Base-by-base conservation (phyloP, 2,797 vertebrate species). In the Hippoglossus hippoglossus region DNA sequence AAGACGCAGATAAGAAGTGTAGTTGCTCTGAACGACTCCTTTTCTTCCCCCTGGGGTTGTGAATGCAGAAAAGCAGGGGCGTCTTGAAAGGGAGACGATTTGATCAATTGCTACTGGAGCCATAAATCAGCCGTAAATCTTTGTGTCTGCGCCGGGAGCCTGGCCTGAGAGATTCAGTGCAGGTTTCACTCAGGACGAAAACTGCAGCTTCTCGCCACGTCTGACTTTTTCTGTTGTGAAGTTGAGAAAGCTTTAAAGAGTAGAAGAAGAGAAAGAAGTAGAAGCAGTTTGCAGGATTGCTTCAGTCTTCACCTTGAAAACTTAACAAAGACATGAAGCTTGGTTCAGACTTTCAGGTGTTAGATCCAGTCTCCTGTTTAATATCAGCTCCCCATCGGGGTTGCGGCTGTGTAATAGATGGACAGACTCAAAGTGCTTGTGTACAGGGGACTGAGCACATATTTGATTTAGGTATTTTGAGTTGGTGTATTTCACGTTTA, bases 71-170 rank as follows among this genome's bases (percentile, higher is more conserved):
- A 54, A 68, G 47, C 50, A 58, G 65, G 62, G 67, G 21, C 3
- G 19, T 63, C 60, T 71, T 2, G 52, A 13, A 54, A 31, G 26
- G 19, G 61, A 67, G 63, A 6, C 3, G 0, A 46, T 67, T 61
- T 19, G 52, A 57, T 58, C 61, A 34, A 36, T 58, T 85, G 67
- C 21, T 28, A 71, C 72, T 25, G 24, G 31, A 71, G 71, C 52
- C 61, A 44, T 85, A 84, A 88, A 85, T 82, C 76, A 71, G 50
- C 55, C 34, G 19, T 80, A 68, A 77, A 82, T 75, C 70, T 69
- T 44, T 36, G 56, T 28, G 59, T 59, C 28, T 55, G 52, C 10
- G 65, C 73, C 58, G 2, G 19, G 25, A 65, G 68, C 44, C 46
- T 47, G 13, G 22, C 41, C 63, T 18, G 50, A 53, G 56, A 68